Base-by-base conservation (phyloP, 2,113 vertebrate species). In the Channa maculata region DNA sequence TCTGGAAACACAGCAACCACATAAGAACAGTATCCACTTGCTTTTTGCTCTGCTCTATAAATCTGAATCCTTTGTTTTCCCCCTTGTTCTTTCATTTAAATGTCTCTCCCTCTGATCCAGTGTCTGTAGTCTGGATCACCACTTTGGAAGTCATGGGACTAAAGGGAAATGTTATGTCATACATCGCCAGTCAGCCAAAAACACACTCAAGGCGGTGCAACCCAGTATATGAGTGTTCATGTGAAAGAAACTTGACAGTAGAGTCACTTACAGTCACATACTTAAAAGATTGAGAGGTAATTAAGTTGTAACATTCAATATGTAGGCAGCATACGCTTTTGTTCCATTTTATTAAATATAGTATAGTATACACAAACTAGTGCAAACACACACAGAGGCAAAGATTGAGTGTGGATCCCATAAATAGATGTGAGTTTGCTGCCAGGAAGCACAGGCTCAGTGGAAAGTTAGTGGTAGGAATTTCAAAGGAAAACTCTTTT, bases 1-100 rank as follows among this genome's bases (percentile, higher is more conserved):
- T 95, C 97, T 98, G 88, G 44, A 86, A 87, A 88, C 71, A 86
- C 63, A 89, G 75, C 53, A 62, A 67, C 50, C 68, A 62, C 57
- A 65, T 88, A 79, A 85, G 53, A n/a, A 38, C 36, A 54, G 5
- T 14, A 15, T 64, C 58, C 62, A 46, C 13, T 36, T 36, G 4
- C 33, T 53, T 50, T 46, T 8, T 10, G 2, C 8, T 43, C 37
- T 24, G 9, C 33, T 39, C 2, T 68, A 54, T 54, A 45, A 39
- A 37, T 50, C 12, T 46, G 6, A 60, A 60, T 15, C 41, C 14
- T 1, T 3, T 9, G 2, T 14, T 59, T 4, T 63, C 51, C 44
- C 55, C 65, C 33, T 59, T 51, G 14, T 67, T 75, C 37, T 5
- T 58, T 5, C 5, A 7, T 45, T 66, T 51, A 6, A 9, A 24